Conservation (phyloP, 2,888 invertebrate genomes). For the Drosophila falleni region DNA sequence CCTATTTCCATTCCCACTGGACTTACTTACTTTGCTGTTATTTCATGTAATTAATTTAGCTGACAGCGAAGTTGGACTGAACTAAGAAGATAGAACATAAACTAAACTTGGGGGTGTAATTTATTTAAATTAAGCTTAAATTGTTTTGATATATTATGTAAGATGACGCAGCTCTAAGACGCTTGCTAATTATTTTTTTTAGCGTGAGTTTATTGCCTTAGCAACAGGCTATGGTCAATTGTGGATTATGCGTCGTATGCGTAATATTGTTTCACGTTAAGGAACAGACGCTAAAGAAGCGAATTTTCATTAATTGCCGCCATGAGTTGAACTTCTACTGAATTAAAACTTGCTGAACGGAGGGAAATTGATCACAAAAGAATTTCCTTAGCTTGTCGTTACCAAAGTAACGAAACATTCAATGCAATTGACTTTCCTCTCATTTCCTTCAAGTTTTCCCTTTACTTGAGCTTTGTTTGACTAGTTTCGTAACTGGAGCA, state of each 20-base stretch:
- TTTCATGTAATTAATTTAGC: constrained; percentile 72
- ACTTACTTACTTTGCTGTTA: constrained; percentile 44
- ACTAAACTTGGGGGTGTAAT: constrained; percentile 48
- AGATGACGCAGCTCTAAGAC: constrained; percentile 6
- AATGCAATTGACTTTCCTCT: neutral
- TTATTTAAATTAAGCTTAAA: constrained; percentile 74
- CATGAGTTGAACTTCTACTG: constrained; percentile 5
- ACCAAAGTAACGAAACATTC: constrained; percentile 10
- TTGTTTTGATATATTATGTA: constrained; percentile 62
- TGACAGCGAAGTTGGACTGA: constrained; percentile 27
- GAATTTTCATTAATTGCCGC: constrained; percentile 42
- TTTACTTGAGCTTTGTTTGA: constrained; percentile 2
- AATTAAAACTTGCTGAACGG: neutral
- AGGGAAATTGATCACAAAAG: constrained; percentile 22
- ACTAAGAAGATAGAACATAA: constrained; percentile 33
- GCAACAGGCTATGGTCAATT: constrained; percentile 9
- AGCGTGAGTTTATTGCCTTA: constrained; percentile 4
- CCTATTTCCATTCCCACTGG: neutral
- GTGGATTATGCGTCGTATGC: constrained; percentile 38
- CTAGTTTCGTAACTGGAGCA: constrained; percentile 10
- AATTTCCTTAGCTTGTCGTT: constrained; percentile 23
- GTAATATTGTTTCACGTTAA: constrained; percentile 27
- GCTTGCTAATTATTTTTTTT: constrained; percentile 19
- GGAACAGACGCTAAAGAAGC: neutral
- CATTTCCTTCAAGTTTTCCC: neutral